phyloP scores from a whole-genome alignment of 2,888 invertebrate genomes.

The Liodrosophila aerea region DNA sequence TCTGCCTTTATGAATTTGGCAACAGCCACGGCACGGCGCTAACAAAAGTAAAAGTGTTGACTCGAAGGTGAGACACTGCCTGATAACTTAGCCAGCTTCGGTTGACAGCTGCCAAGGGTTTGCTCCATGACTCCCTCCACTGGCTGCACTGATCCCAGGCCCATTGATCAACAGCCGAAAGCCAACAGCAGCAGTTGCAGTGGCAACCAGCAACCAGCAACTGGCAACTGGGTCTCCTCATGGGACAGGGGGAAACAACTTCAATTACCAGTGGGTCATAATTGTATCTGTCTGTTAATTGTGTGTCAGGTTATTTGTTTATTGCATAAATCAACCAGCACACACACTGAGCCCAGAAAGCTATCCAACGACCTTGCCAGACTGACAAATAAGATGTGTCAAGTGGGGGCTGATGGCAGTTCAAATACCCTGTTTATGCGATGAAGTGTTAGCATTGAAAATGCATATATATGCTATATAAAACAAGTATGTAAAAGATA shows the following conservation, averaged over 20 bases:
- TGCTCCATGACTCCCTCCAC: neutral
- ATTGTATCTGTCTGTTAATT: constrained; percentile 31
- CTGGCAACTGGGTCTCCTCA: constrained; percentile 17
- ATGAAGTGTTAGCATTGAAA: too few species aligned
- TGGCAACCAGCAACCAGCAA: constrained; percentile 24
- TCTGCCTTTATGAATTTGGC: constrained; percentile 18
- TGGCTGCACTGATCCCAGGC: neutral
- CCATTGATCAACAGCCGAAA: neutral
- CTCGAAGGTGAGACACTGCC: constrained; percentile 35
- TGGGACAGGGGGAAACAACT: constrained; percentile 17
- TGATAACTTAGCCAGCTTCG: constrained; percentile 24
- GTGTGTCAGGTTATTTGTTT: constrained; percentile 39
- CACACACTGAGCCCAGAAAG: constrained; percentile 34
- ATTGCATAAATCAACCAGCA: constrained; percentile 60
- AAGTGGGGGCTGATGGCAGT: too few species aligned
- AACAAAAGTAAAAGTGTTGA: constrained; percentile 51
- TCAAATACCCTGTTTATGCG: too few species aligned
- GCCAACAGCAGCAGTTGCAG: constrained; percentile 15
- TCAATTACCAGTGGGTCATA: constrained; percentile 31
- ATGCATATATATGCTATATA: too few species aligned
- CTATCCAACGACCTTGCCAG: constrained; percentile 61
- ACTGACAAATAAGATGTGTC: constrained; percentile 19
- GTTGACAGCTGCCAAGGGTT: constrained; percentile 38
- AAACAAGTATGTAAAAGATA: too few species aligned
- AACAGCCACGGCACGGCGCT: neutral